Evolutionary conservation across 1,140 invertebrate genomes (phyloP).

Genomic region (Himalopsyche phryganea): DNA sequence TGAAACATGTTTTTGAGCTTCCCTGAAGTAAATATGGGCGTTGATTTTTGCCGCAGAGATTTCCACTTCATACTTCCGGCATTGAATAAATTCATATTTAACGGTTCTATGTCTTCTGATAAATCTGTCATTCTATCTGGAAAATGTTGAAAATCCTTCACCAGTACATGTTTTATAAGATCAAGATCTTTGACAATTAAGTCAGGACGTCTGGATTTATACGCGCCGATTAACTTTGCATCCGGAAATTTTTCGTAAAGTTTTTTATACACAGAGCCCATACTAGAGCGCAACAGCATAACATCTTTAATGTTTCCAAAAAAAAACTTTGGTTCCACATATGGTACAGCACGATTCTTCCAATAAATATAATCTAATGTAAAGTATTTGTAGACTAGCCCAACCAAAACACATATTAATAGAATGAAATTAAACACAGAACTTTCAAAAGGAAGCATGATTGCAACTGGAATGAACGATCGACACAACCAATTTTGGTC

Average conservation of each 20-base stretch:
- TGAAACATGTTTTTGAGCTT: conserved; percentile 46
- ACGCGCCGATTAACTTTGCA: conserved; percentile 42
- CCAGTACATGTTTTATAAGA: conserved; percentile 50
- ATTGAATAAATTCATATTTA: conserved; percentile 28
- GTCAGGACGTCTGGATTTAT: conserved; percentile 43
- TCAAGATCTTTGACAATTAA: conserved; percentile 53
- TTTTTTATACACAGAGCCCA: conserved; percentile 20
- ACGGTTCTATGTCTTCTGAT: conserved; percentile 23
- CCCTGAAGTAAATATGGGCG: conserved; percentile 42
- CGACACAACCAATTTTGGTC: too few species aligned
- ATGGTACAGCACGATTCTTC: conserved; percentile 42
- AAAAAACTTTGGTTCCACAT: conserved; percentile 36
- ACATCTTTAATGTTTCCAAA: conserved; percentile 38
- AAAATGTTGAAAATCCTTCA: conserved; percentile 57
- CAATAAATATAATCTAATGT: conserved; percentile 35
- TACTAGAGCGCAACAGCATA: conserved; percentile 16
- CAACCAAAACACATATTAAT: conserved; percentile 2
- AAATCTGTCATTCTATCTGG: conserved; percentile 38
- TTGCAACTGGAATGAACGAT: too few species aligned
- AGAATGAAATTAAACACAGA: too few species aligned
- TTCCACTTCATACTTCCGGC: conserved; percentile 50
- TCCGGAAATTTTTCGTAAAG: conserved; percentile 34
- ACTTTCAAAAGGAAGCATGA: too few species aligned
- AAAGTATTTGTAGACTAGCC: conserved; percentile 7
- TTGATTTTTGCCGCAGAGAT: conserved; percentile 39